Evolutionary conservation across 2,797 vertebrate species (phyloP).

Genomic region (Acrossocheilus wenchowensis): DNA sequence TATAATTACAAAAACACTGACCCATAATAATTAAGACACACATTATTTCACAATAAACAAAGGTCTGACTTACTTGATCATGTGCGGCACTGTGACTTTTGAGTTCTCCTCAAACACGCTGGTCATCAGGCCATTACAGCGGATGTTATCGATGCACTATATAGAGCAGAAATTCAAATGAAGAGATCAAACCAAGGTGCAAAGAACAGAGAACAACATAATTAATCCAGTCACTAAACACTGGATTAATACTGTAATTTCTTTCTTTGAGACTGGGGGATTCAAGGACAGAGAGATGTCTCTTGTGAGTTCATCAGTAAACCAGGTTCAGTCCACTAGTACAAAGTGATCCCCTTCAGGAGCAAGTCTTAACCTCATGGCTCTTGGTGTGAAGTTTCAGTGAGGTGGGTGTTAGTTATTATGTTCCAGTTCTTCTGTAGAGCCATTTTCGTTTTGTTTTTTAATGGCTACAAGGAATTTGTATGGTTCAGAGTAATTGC

Average conservation of each 20-base stretch:
- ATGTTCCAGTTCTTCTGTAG: background rate
- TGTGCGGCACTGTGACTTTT: slow-evolving; percentile 96
- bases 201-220: background rate
- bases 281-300: background rate
- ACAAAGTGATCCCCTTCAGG: slow-evolving; percentile 1
- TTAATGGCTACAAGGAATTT: background rate
- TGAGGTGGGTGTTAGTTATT: background rate
- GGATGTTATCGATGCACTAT: slow-evolving; percentile 97
- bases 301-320: background rate
- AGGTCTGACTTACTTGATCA: slow-evolving; percentile 92
- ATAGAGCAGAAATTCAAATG: slow-evolving; percentile 12
- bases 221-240: background rate
- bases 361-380: background rate
- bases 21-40: background rate
- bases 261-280: background rate
- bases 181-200: slow-evolving; percentile 5
- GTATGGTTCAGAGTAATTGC: background rate
- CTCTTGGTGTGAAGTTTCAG: background rate
- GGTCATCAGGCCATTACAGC: slow-evolving; percentile 98
- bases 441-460: background rate
- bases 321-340: background rate
- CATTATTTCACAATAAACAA: background rate
- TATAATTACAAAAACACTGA: background rate
- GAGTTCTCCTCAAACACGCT: slow-evolving; percentile 99
- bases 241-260: background rate